Percentiles rank a stretch among this genome's conserved stretches.
Evolutionary conservation across 2,113 vertebrate species (phyloP).

Genomic region (Gymnobelideus leadbeateri): DNA sequence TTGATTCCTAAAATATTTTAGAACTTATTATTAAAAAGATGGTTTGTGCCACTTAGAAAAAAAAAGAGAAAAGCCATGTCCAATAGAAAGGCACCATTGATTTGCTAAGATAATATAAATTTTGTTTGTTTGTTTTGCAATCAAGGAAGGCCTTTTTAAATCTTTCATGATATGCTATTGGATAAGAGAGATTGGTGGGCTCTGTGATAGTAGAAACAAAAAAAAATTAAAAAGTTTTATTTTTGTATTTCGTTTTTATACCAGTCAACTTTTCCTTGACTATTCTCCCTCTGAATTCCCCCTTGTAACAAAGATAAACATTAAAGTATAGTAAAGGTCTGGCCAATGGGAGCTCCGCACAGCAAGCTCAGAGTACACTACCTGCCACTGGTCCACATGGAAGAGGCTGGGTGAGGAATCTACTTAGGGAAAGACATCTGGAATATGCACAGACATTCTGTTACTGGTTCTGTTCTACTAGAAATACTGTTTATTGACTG

Average conservation of each 20-base stretch:
- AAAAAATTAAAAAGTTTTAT: too few relatives aligned
- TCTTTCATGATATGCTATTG: neutral
- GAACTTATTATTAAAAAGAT: neutral
- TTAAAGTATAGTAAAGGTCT: neutral
- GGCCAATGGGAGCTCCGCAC: neutral
- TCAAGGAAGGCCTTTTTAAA: neutral
- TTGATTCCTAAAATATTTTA: neutral
- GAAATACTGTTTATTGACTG: neutral
- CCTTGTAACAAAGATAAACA: neutral
- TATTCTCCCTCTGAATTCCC: neutral
- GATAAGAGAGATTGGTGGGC: neutral
- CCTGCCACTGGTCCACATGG: neutral
- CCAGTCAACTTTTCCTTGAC: neutral
- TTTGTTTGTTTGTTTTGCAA: neutral
- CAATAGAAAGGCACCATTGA: neutral
- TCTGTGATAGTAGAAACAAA: neutral
- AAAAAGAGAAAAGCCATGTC: neutral
- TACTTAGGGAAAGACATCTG: neutral
- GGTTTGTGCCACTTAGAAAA: neutral
- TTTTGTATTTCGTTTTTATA: neutral
- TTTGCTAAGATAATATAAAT: neutral
- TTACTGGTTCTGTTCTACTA: neutral
- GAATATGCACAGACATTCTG: too few relatives aligned
- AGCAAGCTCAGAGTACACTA: neutral
- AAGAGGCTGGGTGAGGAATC: neutral